These are phyloP conservation scores for Athalia cordata DNA, from an alignment of 2,888 invertebrate species.

Conservation along the genomic window DNA sequence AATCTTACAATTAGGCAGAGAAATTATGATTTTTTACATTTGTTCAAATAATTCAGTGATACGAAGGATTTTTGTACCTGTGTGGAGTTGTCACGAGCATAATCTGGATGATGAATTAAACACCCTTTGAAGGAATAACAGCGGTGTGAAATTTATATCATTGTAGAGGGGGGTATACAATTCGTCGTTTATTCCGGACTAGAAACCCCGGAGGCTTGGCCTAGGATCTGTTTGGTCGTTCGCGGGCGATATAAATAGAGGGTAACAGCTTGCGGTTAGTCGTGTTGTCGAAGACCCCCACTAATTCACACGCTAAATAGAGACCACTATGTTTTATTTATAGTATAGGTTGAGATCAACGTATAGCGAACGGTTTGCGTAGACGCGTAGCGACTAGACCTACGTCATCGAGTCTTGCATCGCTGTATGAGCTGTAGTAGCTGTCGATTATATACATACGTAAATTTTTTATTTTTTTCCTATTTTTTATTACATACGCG, in stretches of 20 bases:
- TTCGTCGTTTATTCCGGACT: constrained; percentile 6
- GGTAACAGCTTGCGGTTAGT: constrained; percentile 52
- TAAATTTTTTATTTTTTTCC: background rate
- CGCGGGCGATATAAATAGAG: constrained; percentile 53
- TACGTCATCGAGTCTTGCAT: constrained; percentile 6
- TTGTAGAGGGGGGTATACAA: background rate
- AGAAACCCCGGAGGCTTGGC: constrained; percentile 37
- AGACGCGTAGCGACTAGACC: background rate
- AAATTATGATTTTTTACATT: too few species aligned
- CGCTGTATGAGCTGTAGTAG: background rate
- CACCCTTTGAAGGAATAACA: too few species aligned
- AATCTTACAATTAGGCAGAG: too few species aligned
- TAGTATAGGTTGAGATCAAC: constrained; percentile 48
- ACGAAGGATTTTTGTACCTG: too few species aligned
- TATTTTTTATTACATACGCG: too few species aligned
- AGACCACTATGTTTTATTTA: constrained; percentile 64
- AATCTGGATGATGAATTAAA: too few species aligned
- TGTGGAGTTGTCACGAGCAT: too few species aligned
- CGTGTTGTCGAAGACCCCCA: constrained; percentile 63
- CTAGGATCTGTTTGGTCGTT: constrained; percentile 34
- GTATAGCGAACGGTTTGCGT: constrained; percentile 7
- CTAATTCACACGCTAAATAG: constrained; percentile 66
- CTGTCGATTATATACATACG: background rate
- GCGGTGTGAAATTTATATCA: background rate
- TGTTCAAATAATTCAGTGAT: too few species aligned